Base-by-base conservation (phyloP, 2,113 vertebrate species). In the Pavo muticus region DNA sequence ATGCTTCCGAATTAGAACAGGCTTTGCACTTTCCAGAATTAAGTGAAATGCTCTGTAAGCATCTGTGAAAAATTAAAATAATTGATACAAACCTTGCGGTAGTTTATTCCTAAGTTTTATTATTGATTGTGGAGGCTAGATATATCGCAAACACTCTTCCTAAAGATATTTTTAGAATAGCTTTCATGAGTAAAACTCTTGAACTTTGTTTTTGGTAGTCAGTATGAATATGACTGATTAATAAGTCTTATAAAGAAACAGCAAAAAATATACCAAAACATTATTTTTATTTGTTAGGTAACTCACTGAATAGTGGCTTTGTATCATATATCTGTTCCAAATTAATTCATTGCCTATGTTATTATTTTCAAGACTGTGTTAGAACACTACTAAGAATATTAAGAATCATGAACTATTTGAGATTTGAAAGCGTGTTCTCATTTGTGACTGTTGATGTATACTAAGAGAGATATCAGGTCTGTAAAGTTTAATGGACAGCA, bases 61-160 rank as follows among this genome's bases (percentile, higher is more conserved):
- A 61, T 29, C 18, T 52, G 3, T n/a, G 18, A 85, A 78, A 85
- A 61, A 74, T 14, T 15, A 16, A 11, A 78, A 60, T 67, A 72
- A 67, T 20, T 79, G 9, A 73, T 30, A 25, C 1, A 45, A 57
- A 30, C 9, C 6, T 65, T 60, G 12, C 16, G 0, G 0, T 32
- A 47, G 42, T 4, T 79, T 77, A 70, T 65, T 40, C 9, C 25
- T 24, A 72, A 54, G 20, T 67, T 57, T 75, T 73, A 39, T 76
- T 73, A 29, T 60, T 24, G 42, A 44, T 8, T 10, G 32, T 5
- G 6, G 3, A 4, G 15, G 20, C 42, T 9, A 73, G 70, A 30
- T 7, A 6, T 35, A 5, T 23, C 3, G 32, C 14, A 17, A 69
- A 40, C 44, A 9, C 12, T n/a, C 9, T 25, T 72, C 3, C 10